Evolutionary conservation across 2,888 invertebrate genomes (phyloP).

Genomic region (Cotesia congregata): DNA sequence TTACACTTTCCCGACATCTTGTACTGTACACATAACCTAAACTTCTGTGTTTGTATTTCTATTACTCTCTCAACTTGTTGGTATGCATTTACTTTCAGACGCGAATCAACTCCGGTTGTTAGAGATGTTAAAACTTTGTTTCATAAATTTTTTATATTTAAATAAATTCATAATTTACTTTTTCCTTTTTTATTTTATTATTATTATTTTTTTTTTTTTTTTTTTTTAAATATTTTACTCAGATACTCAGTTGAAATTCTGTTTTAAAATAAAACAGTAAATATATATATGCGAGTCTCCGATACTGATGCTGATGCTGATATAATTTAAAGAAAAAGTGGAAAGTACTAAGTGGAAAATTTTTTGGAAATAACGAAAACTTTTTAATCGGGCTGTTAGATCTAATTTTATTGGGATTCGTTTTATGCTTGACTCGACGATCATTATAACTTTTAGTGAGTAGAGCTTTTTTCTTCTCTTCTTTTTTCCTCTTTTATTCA

Average conservation of each 20-base stretch:
- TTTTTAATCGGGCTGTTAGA: not conserved
- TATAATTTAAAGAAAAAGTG: not conserved
- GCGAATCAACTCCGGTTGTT: not conserved
- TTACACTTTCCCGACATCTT: slow-evolving; percentile 31
- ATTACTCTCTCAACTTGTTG: slow-evolving; percentile 23
- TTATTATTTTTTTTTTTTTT: no score
- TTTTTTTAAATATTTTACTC: no score
- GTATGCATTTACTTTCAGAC: slow-evolving; percentile 9
- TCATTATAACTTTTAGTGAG: not conserved
- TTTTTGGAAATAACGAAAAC: not conserved
- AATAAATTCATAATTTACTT: not conserved
- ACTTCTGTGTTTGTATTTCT: slow-evolving; percentile 34
- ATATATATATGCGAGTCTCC: not conserved
- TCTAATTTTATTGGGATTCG: not conserved
- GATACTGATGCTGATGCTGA: not conserved
- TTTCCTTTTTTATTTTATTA: not conserved
- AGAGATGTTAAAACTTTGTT: not conserved
- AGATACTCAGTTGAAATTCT: no score
- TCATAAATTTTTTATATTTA: not conserved
- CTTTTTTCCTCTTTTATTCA: not conserved
- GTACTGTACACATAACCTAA: slow-evolving; percentile 37
- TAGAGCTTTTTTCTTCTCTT: not conserved
- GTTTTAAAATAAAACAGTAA: not conserved
- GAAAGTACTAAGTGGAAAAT: not conserved
- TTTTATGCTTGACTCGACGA: not conserved